Conservation (phyloP, 2,113 vertebrate genomes). For the Hemibates koningsi region DNA sequence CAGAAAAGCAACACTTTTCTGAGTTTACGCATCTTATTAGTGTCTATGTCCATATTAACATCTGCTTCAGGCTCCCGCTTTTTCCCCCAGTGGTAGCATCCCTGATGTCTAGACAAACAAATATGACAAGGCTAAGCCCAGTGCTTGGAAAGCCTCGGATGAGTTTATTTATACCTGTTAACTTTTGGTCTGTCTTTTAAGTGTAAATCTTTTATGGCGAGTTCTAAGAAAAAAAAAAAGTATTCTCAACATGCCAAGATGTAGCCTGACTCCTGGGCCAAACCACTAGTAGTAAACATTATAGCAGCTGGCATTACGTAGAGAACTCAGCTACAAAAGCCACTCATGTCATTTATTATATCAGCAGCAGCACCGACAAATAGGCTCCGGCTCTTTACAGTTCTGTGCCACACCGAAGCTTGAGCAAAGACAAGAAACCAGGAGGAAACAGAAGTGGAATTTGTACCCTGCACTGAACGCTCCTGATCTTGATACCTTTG, state of each 20-base stretch:
- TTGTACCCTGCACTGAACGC: not conserved
- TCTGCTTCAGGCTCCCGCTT: not conserved
- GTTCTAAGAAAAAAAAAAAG: constrained; percentile 36
- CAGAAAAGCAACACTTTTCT: not conserved
- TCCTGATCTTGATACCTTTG: not conserved
- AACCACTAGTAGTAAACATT: constrained; percentile 54
- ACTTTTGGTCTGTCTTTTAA: constrained; percentile 9
- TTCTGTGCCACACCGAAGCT: not conserved
- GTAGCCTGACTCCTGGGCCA: constrained; percentile 28
- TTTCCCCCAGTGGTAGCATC: constrained; percentile 13
- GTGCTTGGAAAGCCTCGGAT: constrained; percentile 11
- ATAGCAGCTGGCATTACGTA: constrained; percentile 43
- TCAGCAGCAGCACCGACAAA: constrained; percentile 13
- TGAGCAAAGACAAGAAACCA: not conserved
- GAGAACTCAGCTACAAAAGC: constrained; percentile 18
- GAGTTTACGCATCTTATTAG: constrained; percentile 8
- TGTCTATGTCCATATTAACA: constrained; percentile 21
- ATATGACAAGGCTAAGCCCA: constrained; percentile 37
- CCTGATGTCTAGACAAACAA: constrained; percentile 54
- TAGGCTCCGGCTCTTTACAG: not conserved
- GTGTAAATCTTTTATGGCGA: constrained; percentile 17
- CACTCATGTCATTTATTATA: constrained; percentile 48
- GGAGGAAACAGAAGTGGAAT: not conserved
- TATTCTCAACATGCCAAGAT: constrained; percentile 21
- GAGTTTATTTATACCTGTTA: constrained; percentile 52